These are phyloP conservation scores for Tychaedon coryphoeus DNA, from an alignment of 2,113 vertebrate species.

Conservation along the genomic window DNA sequence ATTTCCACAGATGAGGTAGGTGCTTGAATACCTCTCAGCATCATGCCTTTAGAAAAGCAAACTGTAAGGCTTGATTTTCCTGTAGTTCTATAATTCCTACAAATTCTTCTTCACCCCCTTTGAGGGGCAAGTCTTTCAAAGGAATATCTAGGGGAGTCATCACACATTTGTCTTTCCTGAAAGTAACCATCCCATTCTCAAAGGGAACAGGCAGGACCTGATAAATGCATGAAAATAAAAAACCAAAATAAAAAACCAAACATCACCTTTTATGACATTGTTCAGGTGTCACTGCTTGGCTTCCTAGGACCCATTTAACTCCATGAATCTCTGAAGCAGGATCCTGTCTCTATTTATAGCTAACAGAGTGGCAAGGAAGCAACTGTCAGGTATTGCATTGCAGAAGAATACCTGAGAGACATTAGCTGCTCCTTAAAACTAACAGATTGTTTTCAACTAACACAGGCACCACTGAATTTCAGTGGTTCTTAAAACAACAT, in stretches of 20 bases:
- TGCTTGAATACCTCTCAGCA: not conserved
- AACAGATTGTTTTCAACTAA: not conserved
- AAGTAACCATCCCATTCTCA: not conserved
- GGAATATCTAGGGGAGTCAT: not conserved
- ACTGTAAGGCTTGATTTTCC: not conserved
- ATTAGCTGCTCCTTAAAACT: not conserved
- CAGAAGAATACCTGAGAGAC: not conserved
- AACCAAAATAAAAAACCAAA: rapidly evolving
- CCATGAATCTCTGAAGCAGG: not conserved
- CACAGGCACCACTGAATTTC: not conserved
- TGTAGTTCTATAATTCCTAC: not conserved
- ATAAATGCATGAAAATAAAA: not conserved
- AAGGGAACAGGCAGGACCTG: not conserved
- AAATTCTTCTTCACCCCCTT: not conserved
- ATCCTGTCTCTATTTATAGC: not conserved
- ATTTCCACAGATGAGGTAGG: not conserved
- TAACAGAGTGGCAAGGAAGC: not conserved
- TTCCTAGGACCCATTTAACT: not conserved
- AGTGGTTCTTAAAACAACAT: not conserved
- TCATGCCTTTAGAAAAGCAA: not conserved
- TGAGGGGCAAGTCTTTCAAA: not conserved
- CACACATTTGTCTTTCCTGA: not conserved
- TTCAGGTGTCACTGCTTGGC: not conserved
- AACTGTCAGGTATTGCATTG: not conserved
- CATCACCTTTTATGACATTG: not conserved